Evolutionary conservation across 2,888 invertebrate species (phyloP), one percentile per base, ranked within the genome.

Genomic region (Reticulitermes lucifugus): DNA sequence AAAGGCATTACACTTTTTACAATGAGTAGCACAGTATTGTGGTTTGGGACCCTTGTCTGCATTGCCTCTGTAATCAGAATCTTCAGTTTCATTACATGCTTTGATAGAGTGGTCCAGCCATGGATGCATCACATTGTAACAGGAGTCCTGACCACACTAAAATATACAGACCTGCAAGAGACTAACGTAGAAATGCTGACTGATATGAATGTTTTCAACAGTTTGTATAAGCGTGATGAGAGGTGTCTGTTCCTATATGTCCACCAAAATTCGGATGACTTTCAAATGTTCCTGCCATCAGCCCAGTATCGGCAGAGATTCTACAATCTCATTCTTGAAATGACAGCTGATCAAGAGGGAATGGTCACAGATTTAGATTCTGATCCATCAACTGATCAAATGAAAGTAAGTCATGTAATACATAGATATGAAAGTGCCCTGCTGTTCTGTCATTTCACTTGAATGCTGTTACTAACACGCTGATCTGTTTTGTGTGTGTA

Each of bases 201-300:
- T 60, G 21, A 21, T 60, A n/a, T 65, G 6, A 25, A 65, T 43
- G 7, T 22, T n/a, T 35, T 46, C 43, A 77, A 43, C 90, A 98
- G 98, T 92, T 92, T 98, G 86, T 99, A 98, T 91, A 99, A 98
- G 91, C 94, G 98, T 73, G 99, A 99, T 91, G 97, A 98, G 89
- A 93, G 99, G 29, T 98, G 98, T 88, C 93, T 99, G 21, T 99
- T 99, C 91, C 93, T 99, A 0, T 99, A 99, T 91, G 99, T 99
- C 60, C 97, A 98, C 90, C 97, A 98, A 91, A 99, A 99, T 91
- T 98, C 98, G 0, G 98, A 99, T 89, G 99, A 99, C 91, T 99
- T 99, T 92, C 99, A 99, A 94, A 98, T 99, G 91, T 98, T 96
- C 91, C 96, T 99, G 89, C 98, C 99, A 1, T 98, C 99, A 2